Percentiles rank a stretch among this genome's conserved stretches.
Evolutionary conservation across 1,140 invertebrate species (phyloP).

Genomic region (Spodoptera frugiperda): DNA sequence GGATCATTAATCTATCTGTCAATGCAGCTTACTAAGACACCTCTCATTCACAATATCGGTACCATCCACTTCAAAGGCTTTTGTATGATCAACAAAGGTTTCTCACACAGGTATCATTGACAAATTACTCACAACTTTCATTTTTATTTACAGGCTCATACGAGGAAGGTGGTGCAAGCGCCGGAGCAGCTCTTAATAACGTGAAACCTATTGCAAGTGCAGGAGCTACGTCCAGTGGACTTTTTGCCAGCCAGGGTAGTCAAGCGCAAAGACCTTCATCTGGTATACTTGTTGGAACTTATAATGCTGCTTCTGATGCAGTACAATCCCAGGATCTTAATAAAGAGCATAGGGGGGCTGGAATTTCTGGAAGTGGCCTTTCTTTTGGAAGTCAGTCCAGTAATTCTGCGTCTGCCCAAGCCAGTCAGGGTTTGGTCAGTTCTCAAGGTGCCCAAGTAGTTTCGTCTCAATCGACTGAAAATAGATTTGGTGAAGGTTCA

Average conservation of each 20-base stretch:
- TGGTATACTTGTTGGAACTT: slow-evolving; percentile 35
- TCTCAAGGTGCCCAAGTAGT: background rate
- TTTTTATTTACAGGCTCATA: slow-evolving; percentile 84
- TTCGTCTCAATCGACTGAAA: background rate
- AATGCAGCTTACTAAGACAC: slow-evolving; percentile 27
- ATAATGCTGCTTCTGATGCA: background rate
- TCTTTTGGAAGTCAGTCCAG: background rate
- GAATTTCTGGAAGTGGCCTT: background rate
- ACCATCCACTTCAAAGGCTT: slow-evolving; percentile 56
- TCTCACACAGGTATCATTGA: slow-evolving; percentile 71
- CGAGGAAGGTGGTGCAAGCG: slow-evolving; percentile 68
- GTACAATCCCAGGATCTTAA: background rate
- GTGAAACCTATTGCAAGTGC: slow-evolving; percentile 29
- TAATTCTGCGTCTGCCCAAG: background rate
- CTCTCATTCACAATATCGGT: slow-evolving; percentile 59
- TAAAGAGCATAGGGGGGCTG: background rate
- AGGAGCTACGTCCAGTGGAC: slow-evolving; percentile 47
- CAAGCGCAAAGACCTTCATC: slow-evolving; percentile 51
- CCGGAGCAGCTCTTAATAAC: slow-evolving; percentile 64
- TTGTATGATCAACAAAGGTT: slow-evolving; percentile 75
- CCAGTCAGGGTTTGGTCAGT: background rate
- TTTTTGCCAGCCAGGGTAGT: slow-evolving; percentile 69
- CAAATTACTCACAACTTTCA: slow-evolving; percentile 79
- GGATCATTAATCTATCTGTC: slow-evolving; percentile 10
- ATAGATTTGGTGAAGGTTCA: slow-evolving; percentile 1